Percentiles rank a stretch among this genome's conserved stretches.
Conservation (phyloP, 2,113 vertebrate species). For the Salvelinus namaycush region DNA sequence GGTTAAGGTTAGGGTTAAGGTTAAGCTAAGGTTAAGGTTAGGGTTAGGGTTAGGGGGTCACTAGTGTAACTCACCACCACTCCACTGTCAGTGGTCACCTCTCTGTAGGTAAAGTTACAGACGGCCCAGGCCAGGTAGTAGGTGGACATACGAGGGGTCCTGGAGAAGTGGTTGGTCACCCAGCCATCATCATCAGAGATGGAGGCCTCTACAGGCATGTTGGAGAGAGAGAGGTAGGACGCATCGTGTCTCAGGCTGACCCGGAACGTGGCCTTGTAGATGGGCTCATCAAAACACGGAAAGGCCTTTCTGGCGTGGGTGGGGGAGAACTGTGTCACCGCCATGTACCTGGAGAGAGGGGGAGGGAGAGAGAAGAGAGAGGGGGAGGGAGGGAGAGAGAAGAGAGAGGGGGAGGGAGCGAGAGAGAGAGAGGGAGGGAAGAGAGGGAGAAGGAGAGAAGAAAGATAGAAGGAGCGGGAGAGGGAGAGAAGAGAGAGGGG, state of each 20-base stretch:
- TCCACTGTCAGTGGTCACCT: conserved; percentile 84
- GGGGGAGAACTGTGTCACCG: conserved; percentile 95
- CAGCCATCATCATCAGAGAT: conserved; percentile 88
- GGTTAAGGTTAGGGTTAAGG: too few relatives aligned
- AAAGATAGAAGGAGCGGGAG: not conserved
- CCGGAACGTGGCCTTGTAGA: conserved; percentile 97
- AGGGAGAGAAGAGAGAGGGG: not conserved
- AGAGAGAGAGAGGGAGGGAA: not conserved
- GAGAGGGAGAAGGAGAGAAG: not conserved
- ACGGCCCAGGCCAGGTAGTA: conserved; percentile 98
- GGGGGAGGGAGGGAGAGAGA: not conserved
- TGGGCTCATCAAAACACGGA: conserved; percentile 97
- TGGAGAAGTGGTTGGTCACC: conserved; percentile 88
- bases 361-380: not conserved
- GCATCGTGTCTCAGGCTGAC: conserved; percentile 90
- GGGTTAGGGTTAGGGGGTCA: too few relatives aligned
- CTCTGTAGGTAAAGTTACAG: conserved; percentile 94
- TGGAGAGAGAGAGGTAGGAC: conserved; percentile 91
- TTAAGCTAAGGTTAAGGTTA: accelerated
- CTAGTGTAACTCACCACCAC: conserved; percentile 82
- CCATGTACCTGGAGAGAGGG: conserved; percentile 80
- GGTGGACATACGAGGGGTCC: conserved; percentile 96
- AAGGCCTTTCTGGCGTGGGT: conserved; percentile 96
- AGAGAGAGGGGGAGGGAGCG: not conserved
- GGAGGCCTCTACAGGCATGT: conserved; percentile 91